These are phyloP conservation scores for Marmota flaviventris DNA, from an alignment of 2,113 vertebrate genomes.

Conservation along the genomic window DNA sequence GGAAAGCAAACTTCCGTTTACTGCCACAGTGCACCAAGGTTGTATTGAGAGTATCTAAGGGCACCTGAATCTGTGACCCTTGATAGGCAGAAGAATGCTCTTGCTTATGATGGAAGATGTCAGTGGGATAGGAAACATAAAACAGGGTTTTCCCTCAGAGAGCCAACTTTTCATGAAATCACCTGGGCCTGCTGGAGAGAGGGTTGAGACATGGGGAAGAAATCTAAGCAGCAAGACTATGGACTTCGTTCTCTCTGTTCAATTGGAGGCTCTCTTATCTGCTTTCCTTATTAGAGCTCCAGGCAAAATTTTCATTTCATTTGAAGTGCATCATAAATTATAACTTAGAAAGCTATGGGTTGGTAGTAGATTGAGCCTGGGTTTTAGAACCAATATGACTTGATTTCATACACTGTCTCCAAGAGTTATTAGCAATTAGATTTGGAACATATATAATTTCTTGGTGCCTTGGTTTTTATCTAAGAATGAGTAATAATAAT, in stretches of 20 bases:
- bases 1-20: neutral
- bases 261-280: neutral
- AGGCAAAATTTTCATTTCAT: conserved; percentile 21
- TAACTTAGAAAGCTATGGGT: neutral
- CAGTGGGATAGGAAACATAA: neutral
- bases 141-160: neutral
- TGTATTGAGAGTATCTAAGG: neutral
- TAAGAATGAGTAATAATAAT: neutral
- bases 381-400: neutral
- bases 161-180: neutral
- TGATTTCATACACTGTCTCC: neutral
- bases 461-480: conserved; percentile 21
- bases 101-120: rapidly evolving
- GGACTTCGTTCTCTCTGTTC: neutral
- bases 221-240: neutral
- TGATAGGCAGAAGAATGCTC: neutral
- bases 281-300: neutral
- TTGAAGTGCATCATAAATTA: neutral
- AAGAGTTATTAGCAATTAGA: conserved; percentile 16
- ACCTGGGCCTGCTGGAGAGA: neutral
- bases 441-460: neutral
- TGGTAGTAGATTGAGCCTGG: neutral
- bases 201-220: neutral
- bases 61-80: neutral
- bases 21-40: neutral